phyloP scores from a whole-genome alignment of 1,140 invertebrate genomes.

The Oreohelix idahoensis region DNA sequence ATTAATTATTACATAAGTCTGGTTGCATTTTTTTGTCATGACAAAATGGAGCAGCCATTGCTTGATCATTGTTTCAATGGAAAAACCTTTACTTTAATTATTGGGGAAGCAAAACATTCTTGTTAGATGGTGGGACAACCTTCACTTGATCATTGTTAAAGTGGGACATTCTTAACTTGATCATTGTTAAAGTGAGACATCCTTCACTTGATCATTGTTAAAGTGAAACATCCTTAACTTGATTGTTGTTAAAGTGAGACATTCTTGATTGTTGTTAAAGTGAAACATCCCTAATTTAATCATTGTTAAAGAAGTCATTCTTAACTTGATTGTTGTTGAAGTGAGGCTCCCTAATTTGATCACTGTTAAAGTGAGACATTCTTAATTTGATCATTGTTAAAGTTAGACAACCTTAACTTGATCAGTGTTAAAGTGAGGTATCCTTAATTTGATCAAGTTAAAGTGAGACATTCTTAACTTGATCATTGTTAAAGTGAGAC shows the following conservation, averaged over 20 bases:
- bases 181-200: neutral
- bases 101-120: too few relatives aligned
- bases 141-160: neutral
- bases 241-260: neutral
- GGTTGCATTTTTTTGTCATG: too few relatives aligned
- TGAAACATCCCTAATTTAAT: neutral
- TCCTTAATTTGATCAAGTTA: neutral
- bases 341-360: neutral
- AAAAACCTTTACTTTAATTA: too few relatives aligned
- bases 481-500: neutral
- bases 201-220: neutral
- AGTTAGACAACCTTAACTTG: neutral
- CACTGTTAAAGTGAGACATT: neutral
- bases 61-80: too few relatives aligned
- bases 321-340: neutral
- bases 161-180: neutral
- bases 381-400: neutral
- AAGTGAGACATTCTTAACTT: neutral
- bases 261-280: neutral
- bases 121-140: neutral
- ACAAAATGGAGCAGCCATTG: too few relatives aligned
- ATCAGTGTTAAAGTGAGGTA: neutral
- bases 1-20: too few relatives aligned
- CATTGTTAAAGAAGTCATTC: neutral
- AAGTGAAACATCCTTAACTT: neutral